Evolutionary conservation across 2,797 vertebrate species (phyloP).

Genomic region (Tenualosa thibaudeaui): DNA sequence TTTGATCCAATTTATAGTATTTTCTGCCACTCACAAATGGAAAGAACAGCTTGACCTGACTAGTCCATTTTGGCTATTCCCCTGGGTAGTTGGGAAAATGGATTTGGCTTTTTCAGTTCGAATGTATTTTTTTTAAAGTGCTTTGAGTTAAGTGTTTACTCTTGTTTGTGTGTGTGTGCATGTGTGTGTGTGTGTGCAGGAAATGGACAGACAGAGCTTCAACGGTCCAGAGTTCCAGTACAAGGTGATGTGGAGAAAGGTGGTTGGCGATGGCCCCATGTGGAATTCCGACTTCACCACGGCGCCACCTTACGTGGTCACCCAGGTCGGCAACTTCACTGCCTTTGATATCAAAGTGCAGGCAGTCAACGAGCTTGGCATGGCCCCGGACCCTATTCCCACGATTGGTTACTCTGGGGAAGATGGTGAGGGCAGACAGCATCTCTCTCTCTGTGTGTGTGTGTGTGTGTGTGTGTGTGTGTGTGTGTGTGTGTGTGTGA

Average conservation of each 20-base stretch:
- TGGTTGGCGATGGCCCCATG: constrained; percentile 66
- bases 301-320: constrained; percentile 68
- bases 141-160: not conserved
- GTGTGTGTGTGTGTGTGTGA: not conserved
- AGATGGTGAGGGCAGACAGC: constrained; percentile 73
- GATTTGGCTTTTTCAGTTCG: not conserved
- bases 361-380: constrained; percentile 78
- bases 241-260: constrained; percentile 84
- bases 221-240: constrained; percentile 83
- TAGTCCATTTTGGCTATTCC: not conserved
- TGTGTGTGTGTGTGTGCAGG: constrained; percentile 56
- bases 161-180: not conserved
- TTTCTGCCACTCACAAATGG: not conserved
- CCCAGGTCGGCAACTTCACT: constrained; percentile 76
- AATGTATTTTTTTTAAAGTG: not conserved
- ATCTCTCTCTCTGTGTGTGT: not conserved
- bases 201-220: constrained; percentile 73
- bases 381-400: constrained; percentile 79
- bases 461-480: not conserved
- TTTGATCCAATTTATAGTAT: not conserved
- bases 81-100: not conserved
- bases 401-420: constrained; percentile 87
- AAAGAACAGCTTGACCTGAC: not conserved
- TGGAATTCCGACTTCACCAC: constrained; percentile 75
- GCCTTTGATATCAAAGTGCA: constrained; percentile 89